Evolutionary conservation across 2,888 invertebrate species (phyloP).

Genomic region (Peribatodes rhomboidaria): DNA sequence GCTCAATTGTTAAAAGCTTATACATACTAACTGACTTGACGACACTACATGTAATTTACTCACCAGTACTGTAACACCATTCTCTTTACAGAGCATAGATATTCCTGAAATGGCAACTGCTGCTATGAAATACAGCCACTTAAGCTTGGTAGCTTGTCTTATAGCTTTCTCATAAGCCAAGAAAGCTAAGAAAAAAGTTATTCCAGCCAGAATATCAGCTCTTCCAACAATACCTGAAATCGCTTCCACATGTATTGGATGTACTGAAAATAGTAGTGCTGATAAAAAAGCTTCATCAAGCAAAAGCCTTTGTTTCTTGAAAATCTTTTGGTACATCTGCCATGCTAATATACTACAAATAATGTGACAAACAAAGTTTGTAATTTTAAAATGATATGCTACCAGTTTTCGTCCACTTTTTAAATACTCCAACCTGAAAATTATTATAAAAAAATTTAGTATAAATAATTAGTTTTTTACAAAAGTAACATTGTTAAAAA

Average conservation of each 20-base stretch:
- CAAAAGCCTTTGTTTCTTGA: slow-evolving; percentile 41
- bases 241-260: slow-evolving; percentile 97
- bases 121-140: slow-evolving; percentile 55
- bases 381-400: slow-evolving; percentile 90
- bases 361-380: slow-evolving; percentile 92
- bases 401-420: slow-evolving; percentile 86
- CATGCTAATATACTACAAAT: slow-evolving; percentile 75
- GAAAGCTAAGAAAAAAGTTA: slow-evolving; percentile 91
- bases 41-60: slow-evolving; percentile 32
- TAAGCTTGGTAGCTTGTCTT: slow-evolving; percentile 44
- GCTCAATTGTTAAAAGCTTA: too few relatives aligned
- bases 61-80: slow-evolving; percentile 95
- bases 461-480: not conserved
- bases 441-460: not conserved
- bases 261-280: slow-evolving; percentile 93
- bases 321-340: slow-evolving; percentile 38
- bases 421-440: slow-evolving; percentile 88
- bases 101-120: slow-evolving; percentile 82
- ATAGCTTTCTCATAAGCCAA: slow-evolving; percentile 86
- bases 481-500: too few relatives aligned
- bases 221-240: slow-evolving; percentile 97
- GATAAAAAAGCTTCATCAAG: slow-evolving; percentile 87
- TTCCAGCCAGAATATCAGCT: slow-evolving; percentile 95
- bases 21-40: not conserved
- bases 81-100: slow-evolving; percentile 97